Conservation (phyloP, 2,888 invertebrate species). For the Dromius quadrimaculatus region DNA sequence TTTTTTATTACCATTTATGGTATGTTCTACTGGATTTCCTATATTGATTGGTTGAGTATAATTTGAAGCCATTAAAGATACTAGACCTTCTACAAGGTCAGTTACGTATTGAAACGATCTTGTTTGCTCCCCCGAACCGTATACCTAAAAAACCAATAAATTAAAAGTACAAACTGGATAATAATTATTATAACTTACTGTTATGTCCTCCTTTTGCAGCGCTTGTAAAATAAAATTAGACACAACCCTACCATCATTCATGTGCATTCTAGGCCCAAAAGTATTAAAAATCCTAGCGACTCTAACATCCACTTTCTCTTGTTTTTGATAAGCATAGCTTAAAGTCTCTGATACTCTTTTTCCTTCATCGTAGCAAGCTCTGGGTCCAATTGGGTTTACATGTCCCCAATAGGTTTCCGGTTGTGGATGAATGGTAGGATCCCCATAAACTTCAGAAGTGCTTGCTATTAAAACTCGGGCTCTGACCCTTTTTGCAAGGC, state of each 20-base stretch:
- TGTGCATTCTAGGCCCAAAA: slow-evolving; percentile 98
- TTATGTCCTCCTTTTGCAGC: slow-evolving; percentile 92
- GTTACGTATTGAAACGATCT: slow-evolving; percentile 98
- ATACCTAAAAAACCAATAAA: slow-evolving; percentile 70
- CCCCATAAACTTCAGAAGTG: slow-evolving; percentile 99
- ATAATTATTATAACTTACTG: slow-evolving; percentile 72
- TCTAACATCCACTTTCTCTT: slow-evolving; percentile 94
- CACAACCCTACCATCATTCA: slow-evolving; percentile 98
- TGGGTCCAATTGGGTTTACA: slow-evolving; percentile 96
- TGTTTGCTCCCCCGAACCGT: slow-evolving; percentile 90
- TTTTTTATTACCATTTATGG: slow-evolving; percentile 79
- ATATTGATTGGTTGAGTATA: slow-evolving; percentile 94
- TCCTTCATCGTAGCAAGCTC: slow-evolving; percentile 99
- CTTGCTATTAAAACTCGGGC: slow-evolving; percentile 96
- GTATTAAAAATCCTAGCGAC: slow-evolving; percentile 99
- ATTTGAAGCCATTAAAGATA: slow-evolving; percentile 93
- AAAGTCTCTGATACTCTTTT: slow-evolving; percentile 97
- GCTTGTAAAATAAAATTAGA: slow-evolving; percentile 99
- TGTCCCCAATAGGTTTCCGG: slow-evolving; percentile 99
- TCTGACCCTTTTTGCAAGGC: slow-evolving; percentile 91
- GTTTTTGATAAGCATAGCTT: slow-evolving; percentile 96
- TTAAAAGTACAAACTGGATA: slow-evolving; percentile 21
- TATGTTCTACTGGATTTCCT: slow-evolving; percentile 98
- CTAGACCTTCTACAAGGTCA: slow-evolving; percentile 95
- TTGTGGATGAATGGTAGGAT: slow-evolving; percentile 98